Base-by-base conservation (phyloP, 2,888 invertebrate genomes). In the Apotomis capreana region DNA sequence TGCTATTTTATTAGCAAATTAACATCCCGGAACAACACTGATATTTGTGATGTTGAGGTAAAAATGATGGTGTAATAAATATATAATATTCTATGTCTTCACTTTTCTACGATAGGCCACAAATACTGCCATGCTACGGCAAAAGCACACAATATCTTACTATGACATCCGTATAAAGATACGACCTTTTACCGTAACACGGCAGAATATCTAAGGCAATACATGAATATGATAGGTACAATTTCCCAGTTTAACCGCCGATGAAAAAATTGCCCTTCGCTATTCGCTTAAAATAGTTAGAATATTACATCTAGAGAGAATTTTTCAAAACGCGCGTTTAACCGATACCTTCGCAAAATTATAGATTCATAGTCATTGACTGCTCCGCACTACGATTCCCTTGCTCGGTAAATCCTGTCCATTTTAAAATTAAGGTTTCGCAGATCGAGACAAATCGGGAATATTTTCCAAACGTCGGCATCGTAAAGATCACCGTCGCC, bases 1-100 rank as follows among this genome's bases (percentile, higher is more conserved):
- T 9, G 13, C 12, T 54, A 49, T 61, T 60, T 46, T 62, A 15
- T 62, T 46, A 12, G 55, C 26, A 26, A 55, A 65, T 55, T 6
- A 5, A 44, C 5, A 15, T 40, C 40, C 52, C 55, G 37, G 64
- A 65, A 65, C 26, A 44, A 26, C 3, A 15, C 15, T 9, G 44
- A 13, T 44, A 13, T 59, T 59, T 49, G 49, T 49, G 6, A 9
- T 49, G 49, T 49, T 49, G 8, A 49, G 49, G 49, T 49, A 9
- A 6, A 49, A 49, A 49, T 46, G 8, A 10, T 6, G 10, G 8
- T 49, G 44, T 44, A 44, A 44, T 44, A 8, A 26, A 26, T 26
- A 26, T 26, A 26, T 15, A 15, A n/a, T n/a, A n/a, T n/a, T 26
- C 0, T 26, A 26, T 26, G 26, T 26, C 26, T 26, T 26, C 26